Evolutionary conservation across 1,140 invertebrate species (phyloP), one percentile per base, ranked within the genome.

Genomic region (Drosophila pallidifrons): DNA sequence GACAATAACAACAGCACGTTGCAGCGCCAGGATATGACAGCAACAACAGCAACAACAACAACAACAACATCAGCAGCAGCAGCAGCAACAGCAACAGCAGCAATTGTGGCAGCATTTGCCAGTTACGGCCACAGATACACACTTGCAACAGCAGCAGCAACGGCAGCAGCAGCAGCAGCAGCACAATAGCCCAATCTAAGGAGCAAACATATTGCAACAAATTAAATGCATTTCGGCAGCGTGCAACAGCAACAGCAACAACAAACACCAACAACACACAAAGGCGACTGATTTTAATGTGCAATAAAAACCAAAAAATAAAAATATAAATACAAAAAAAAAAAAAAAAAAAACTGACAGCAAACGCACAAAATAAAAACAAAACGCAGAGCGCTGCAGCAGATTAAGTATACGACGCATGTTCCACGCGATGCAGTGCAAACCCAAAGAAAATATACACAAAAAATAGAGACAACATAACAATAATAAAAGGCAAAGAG

Each of bases 401-500:
- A 63, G 16, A 74, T 79, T 61, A 41, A 72, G 85, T 80, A 88
- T 82, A 83, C 81, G 81, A 86, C 73, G 76, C 79, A 54, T 75
- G 78, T 77, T 75, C 70, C 86, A 80, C 75, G 81, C 76, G 16
- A 41, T 13, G n/a, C 49, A 51, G 16, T 63, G 47, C 10, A 32
- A 47, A 52, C 51, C 20, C 20, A 25, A 25, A 25, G 20, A 25
- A 25, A 25, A 72, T 20, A 10, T 20, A 28, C 1, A 20, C 13
- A 47, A 47, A 15, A 45, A 13, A 45, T 13, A 45, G 5, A 11
- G 5, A 30, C 63, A n/a, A 32, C 13, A 13, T 38, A 51, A 25
- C 57, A 43, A 11, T 46, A 59, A 57, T 68, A 71, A 45, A 38
- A 69, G 16, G 47, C 78, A 3, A n/a, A n/a, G 0, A 45, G 20